A percentile compares a stretch with the other conserved stretches of the same genome.
These are phyloP conservation scores for Folsomia manolachei DNA, from an alignment of 2,888 invertebrate genomes.

Conservation along the genomic window DNA sequence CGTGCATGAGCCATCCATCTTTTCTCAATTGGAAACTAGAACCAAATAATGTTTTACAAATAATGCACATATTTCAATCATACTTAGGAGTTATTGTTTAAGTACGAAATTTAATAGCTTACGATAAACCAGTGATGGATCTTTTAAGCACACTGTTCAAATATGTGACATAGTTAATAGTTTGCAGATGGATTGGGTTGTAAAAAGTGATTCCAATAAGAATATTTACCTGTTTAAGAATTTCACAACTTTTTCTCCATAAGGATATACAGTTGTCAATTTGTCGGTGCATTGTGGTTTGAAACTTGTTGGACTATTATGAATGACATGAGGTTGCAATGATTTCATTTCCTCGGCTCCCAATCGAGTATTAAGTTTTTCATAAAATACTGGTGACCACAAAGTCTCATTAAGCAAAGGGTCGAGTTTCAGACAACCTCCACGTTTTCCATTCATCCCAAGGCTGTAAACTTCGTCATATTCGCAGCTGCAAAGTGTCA, in stretches of 20 bases:
- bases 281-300: constrained; percentile 25
- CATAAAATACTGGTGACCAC: constrained; percentile 33
- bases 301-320: constrained; percentile 34
- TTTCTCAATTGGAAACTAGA: constrained; percentile 33
- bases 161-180: no score
- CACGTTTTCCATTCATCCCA: constrained; percentile 32
- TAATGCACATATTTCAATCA: no score
- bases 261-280: constrained; percentile 34
- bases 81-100: no score
- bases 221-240: no score
- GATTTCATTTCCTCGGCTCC: constrained; percentile 12
- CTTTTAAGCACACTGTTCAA: constrained; percentile 25
- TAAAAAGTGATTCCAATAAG: no score
- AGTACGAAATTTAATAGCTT: neutral
- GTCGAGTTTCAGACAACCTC: constrained; percentile 34
- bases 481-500: no score
- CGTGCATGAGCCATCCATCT: constrained; percentile 38
- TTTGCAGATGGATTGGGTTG: no score
- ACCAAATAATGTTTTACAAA: no score
- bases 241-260: constrained; percentile 28
- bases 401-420: constrained; percentile 20
- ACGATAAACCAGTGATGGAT: constrained; percentile 29
- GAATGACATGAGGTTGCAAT: constrained; percentile 33
- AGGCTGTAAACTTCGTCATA: constrained; percentile 37
- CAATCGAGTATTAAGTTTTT: constrained; percentile 15